Evolutionary conservation across 2,113 vertebrate genomes (phyloP).

Genomic region (Periophthalmus modestus): DNA sequence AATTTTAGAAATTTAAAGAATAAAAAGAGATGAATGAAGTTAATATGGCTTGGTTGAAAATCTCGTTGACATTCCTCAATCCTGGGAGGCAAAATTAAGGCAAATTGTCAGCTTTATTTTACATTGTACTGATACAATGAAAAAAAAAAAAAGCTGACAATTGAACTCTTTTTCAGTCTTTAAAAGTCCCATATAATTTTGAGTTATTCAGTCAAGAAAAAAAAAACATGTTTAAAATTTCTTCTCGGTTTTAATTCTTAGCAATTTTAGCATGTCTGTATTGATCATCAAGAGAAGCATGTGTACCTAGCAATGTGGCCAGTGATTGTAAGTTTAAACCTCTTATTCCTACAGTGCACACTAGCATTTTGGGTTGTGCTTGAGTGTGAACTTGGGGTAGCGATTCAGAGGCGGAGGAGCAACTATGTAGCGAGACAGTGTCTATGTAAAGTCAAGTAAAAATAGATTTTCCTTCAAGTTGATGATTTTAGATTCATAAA

Average conservation of each 20-base stretch:
- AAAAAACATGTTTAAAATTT: too few relatives aligned
- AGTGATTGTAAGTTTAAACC: not conserved
- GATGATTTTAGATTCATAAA: slow-evolving; percentile 4
- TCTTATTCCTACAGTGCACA: not conserved
- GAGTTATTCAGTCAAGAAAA: too few relatives aligned
- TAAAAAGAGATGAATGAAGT: not conserved
- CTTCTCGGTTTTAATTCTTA: not conserved
- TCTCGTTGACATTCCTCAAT: too few relatives aligned
- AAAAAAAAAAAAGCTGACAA: too few relatives aligned
- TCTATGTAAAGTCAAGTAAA: slow-evolving; percentile 8
- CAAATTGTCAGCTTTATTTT: too few relatives aligned
- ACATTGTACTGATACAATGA: too few relatives aligned
- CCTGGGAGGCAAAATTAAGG: too few relatives aligned
- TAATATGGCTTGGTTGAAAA: too few relatives aligned
- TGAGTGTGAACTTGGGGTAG: not conserved
- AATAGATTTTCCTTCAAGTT: slow-evolving; percentile 1
- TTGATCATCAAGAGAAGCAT: not conserved
- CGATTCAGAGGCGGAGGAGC: not conserved
- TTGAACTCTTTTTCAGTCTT: too few relatives aligned
- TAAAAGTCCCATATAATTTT: too few relatives aligned
- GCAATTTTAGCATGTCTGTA: too few relatives aligned
- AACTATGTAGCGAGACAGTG: slow-evolving; percentile 3
- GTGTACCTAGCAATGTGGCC: not conserved
- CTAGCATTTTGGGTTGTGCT: not conserved
- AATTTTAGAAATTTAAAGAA: not conserved